Base-by-base conservation (phyloP, 2,888 invertebrate species). In the Chaetogeoica ovagalla region DNA sequence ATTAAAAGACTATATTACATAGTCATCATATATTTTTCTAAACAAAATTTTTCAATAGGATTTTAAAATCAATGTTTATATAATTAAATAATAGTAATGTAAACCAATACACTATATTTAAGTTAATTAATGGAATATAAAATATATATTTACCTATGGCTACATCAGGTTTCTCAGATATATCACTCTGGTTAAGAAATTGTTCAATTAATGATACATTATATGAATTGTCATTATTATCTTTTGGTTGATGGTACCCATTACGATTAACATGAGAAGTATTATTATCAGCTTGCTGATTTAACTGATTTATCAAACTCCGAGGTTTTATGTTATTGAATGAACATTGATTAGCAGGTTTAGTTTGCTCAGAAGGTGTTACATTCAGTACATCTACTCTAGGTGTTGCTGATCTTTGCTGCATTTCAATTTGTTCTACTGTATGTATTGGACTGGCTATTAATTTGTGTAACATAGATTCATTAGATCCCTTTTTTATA, bases 371-470 rank as follows among this genome's bases (percentile, higher is more conserved):
- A 55, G 81, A 59, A 77, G 81, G 81, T 57, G 69, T 79, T 60
- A 79, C 30, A 19, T 63, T 70, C 30, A 76, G 48, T 19, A 71
- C 57, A n/a, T 82, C 82, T 65, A 83, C 55, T 66, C 85, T 84
- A 19, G 84, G 82, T 55, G 82, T 81, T 66, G 57, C 59, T 0
- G 94, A 93, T 74, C 93, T 89, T 84, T 95, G 94, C 84, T 92
- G 92, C 84, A 94, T 94, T 85, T 96, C 96, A 85, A 96, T 92
- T 85, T 96, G 95, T 85, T 95, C 95, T 0, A 94, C 91, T 79
- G 91, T 91, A 85, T 93, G 92, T 19, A 93, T 94, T 0, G 94
- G 94, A 85, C 93, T 91, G 59, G 94, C 94, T 90, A 95, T 92
- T 52, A 95, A 88, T 83, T 93, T 90, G 85, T 93, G 93, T 57